Evolutionary conservation across 2,888 invertebrate species (phyloP).

Genomic region (Synanthedon tipuliformis): DNA sequence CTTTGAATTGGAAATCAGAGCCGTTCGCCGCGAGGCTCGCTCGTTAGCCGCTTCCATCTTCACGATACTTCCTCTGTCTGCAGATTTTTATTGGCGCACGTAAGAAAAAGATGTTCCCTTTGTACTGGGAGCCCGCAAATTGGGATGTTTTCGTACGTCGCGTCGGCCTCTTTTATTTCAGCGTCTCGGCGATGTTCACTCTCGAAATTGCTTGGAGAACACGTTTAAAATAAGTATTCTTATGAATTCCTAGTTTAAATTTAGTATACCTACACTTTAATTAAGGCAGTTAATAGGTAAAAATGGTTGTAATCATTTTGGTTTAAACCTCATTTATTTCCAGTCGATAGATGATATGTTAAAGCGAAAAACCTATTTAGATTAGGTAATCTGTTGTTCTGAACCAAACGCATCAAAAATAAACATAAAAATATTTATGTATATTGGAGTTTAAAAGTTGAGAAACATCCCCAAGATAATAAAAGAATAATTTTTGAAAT

Average conservation of each 20-base stretch:
- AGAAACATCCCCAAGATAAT: too few relatives aligned
- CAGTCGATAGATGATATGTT: too few relatives aligned
- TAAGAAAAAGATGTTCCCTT: conserved; percentile 51
- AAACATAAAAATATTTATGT: neutral
- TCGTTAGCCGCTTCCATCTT: conserved; percentile 64
- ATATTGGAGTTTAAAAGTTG: too few relatives aligned
- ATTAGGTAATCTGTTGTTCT: too few relatives aligned
- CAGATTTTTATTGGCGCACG: conserved; percentile 56
- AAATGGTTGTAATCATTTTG: too few relatives aligned
- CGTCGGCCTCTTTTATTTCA: conserved; percentile 20
- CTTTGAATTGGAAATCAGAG: conserved; percentile 73
- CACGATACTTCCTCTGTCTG: conserved; percentile 44
- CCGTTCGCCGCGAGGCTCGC: conserved; percentile 51
- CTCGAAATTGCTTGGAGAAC: conserved; percentile 1
- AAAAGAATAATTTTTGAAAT: too few relatives aligned
- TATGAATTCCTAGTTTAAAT: too few relatives aligned
- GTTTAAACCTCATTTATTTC: too few relatives aligned
- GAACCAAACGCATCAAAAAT: neutral
- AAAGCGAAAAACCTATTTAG: too few relatives aligned
- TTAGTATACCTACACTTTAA: too few relatives aligned
- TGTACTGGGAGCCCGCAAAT: conserved; percentile 27
- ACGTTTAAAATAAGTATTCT: too few relatives aligned
- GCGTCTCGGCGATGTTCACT: conserved; percentile 6
- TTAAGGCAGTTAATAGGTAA: too few relatives aligned
- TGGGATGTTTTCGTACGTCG: conserved; percentile 36